These are phyloP conservation scores for Drosophila paramelanica DNA, from an alignment of 2,888 invertebrate species.

Conservation along the genomic window DNA sequence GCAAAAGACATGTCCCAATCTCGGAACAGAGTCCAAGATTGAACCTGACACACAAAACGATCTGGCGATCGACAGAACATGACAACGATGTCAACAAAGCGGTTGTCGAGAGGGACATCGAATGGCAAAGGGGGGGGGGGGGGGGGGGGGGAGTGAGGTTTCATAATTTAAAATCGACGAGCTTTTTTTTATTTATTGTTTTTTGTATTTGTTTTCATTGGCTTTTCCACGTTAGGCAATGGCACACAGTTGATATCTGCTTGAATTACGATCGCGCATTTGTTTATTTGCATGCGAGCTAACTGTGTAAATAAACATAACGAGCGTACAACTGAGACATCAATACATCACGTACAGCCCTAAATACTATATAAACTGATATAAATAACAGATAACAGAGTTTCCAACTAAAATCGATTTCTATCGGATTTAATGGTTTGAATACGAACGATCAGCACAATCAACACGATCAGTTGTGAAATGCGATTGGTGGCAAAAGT, in stretches of 20 bases:
- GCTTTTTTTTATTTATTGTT: constrained; percentile 29
- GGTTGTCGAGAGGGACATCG: constrained; percentile 6
- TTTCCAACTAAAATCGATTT: neutral
- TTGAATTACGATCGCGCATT: constrained; percentile 45
- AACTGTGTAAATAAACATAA: constrained; percentile 53
- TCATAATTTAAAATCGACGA: constrained; percentile 66
- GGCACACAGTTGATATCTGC: constrained; percentile 53
- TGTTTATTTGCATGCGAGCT: constrained; percentile 56
- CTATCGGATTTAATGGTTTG: constrained; percentile 1
- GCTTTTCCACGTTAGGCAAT: constrained; percentile 50
- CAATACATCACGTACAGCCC: constrained; percentile 14
- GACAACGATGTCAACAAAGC: constrained; percentile 47
- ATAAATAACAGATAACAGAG: neutral
- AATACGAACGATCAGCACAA: constrained; percentile 2
- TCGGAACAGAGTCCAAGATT: constrained; percentile 33
- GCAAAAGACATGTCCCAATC: constrained; percentile 64
- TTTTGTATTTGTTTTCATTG: constrained; percentile 56
- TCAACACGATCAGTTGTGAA: constrained; percentile 12
- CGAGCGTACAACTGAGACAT: constrained; percentile 39
- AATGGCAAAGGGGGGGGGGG: neutral
- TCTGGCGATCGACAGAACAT: constrained; percentile 55
- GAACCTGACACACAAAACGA: constrained; percentile 63
- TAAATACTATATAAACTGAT: constrained; percentile 1
- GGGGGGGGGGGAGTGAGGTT: constrained; percentile 17
- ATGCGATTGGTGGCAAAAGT: constrained; percentile 15